These are phyloP conservation scores for Peromyscus melanophrys DNA, from an alignment of 2,797 vertebrate species.

Conservation along the genomic window DNA sequence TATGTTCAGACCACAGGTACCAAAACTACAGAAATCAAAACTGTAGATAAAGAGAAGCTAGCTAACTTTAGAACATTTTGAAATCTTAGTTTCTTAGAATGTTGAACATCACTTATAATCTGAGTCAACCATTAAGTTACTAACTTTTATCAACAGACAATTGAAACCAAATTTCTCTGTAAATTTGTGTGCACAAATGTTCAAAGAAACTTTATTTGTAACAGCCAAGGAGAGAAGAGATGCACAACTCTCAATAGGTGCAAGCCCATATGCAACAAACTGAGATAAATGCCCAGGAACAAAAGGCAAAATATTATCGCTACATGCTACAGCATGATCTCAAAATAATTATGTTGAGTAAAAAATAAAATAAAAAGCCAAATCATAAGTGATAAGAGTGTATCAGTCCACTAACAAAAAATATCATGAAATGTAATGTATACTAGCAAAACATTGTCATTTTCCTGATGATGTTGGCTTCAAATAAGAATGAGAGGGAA, in stretches of 20 bases:
- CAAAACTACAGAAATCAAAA: background rate
- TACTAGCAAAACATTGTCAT: background rate
- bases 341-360: constrained; percentile 34
- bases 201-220: background rate
- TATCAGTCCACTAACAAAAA: constrained; percentile 13
- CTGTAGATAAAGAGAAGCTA: background rate
- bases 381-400: background rate
- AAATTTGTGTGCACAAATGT: background rate
- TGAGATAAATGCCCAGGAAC: background rate
- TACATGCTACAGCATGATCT: background rate
- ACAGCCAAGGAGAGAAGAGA: background rate
- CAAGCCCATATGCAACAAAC: background rate
- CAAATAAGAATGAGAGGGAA: background rate
- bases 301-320: background rate
- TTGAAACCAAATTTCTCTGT: background rate
- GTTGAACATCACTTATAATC: background rate
- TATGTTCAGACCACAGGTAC: background rate
- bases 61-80: background rate
- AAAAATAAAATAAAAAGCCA: background rate
- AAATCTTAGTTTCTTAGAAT: constrained; percentile 41
- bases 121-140: background rate
- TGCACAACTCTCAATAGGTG: background rate
- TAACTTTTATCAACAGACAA: background rate
- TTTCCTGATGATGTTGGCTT: background rate
- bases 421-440: constrained; percentile 37